Conservation (phyloP, 2,888 invertebrate species). For the Lissonota sp. region DNA sequence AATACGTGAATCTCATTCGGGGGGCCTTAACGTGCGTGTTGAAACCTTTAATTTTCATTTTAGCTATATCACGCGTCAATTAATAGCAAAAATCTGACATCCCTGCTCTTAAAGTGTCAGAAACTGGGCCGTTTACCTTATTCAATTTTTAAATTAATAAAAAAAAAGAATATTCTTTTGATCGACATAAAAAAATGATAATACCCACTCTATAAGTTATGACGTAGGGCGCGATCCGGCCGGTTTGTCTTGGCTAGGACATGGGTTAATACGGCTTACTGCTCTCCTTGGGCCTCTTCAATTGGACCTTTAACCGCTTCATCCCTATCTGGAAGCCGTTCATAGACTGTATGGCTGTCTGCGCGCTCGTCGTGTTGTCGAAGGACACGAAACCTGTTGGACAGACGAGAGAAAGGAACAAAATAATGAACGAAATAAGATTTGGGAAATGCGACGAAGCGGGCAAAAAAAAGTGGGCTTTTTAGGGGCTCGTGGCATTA, state of each 20-base stretch:
- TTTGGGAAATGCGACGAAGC: constrained; percentile 10
- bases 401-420: constrained; percentile 63
- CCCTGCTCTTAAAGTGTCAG: too few species aligned
- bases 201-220: constrained; percentile 80
- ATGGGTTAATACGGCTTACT: constrained; percentile 98
- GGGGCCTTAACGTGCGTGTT: too few species aligned
- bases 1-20: too few species aligned
- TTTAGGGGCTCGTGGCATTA: constrained; percentile 41
- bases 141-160: background rate
- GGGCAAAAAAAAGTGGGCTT: constrained; percentile 31
- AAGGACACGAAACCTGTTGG: constrained; percentile 98
- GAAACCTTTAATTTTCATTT: too few species aligned
- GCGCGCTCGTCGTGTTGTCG: constrained; percentile 99
- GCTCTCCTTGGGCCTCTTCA: constrained; percentile 99
- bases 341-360: constrained; percentile 99
- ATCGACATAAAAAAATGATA: background rate
- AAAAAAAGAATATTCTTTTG: background rate
- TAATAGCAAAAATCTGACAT: too few species aligned
- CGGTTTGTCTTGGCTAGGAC: constrained; percentile 86
- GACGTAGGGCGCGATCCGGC: constrained; percentile 81
- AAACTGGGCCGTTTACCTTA: too few species aligned
- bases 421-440: constrained; percentile 65
- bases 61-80: too few species aligned
- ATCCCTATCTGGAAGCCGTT: constrained; percentile 99
- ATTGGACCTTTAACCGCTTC: constrained; percentile 99